Conservation (phyloP, 2,888 invertebrate genomes). For the Bimastos eiseni region DNA sequence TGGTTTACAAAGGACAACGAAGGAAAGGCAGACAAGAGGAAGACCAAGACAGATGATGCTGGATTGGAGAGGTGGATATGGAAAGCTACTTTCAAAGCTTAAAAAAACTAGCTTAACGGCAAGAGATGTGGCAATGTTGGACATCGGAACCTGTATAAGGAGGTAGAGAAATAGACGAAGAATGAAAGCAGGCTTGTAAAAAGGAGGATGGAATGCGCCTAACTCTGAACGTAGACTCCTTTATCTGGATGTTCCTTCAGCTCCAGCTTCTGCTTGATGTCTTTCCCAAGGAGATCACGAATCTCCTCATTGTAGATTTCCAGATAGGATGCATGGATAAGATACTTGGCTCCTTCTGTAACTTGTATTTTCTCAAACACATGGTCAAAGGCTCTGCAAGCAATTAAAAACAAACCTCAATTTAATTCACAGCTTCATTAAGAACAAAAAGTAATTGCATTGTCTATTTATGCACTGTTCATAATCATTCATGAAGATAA, state of each 20-base stretch:
- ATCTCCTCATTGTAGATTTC: slow-evolving; percentile 85
- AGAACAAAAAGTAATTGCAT: no score
- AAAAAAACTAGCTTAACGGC: no score
- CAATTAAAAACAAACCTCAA: not conserved
- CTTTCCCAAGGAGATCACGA: slow-evolving; percentile 71
- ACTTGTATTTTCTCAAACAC: slow-evolving; percentile 73
- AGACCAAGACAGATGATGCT: no score
- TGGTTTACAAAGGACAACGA: no score
- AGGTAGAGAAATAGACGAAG: not conserved
- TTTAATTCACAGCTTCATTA: no score
- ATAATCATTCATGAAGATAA: not conserved
- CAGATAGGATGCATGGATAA: slow-evolving; percentile 77
- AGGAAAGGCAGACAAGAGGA: no score
- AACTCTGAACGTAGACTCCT: slow-evolving; percentile 71
- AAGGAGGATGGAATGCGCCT: not conserved
- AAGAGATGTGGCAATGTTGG: no score
- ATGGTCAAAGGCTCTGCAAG: slow-evolving; percentile 76
- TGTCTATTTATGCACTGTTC: not conserved
- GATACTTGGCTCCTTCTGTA: slow-evolving; percentile 71
- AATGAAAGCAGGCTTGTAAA: not conserved
- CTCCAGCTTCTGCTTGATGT: slow-evolving; percentile 68
- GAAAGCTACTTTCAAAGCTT: no score
- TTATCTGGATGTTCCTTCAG: slow-evolving; percentile 72
- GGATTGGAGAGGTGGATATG: no score
- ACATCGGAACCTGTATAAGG: not conserved